Conservation (phyloP, 2,113 vertebrate genomes). For the Ptyas mucosa region DNA sequence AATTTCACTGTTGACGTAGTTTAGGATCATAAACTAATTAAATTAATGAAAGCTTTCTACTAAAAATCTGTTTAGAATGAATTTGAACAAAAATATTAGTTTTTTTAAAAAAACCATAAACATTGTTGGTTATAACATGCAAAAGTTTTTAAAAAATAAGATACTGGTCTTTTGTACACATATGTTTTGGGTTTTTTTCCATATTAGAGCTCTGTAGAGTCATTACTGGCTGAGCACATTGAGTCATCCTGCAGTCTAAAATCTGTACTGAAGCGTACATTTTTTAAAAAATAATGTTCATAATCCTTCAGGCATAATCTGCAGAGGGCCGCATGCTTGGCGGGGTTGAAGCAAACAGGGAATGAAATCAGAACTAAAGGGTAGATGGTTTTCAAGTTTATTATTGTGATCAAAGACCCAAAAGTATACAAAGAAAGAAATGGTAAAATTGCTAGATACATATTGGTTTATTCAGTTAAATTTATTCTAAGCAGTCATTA, state of each 20-base stretch:
- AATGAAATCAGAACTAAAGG: not conserved
- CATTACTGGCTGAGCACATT: not conserved
- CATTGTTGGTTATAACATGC: not conserved
- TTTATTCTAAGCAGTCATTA: not conserved
- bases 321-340: not conserved
- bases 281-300: not conserved
- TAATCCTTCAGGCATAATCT: not conserved
- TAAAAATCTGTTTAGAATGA: not conserved
- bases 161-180: not conserved
- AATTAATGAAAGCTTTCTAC: not conserved
- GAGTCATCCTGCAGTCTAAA: not conserved
- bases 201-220: not conserved
- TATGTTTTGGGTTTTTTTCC: not conserved
- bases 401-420: not conserved
- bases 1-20: not conserved
- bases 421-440: not conserved
- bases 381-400: not conserved
- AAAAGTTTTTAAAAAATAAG: not conserved
- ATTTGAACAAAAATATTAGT: not conserved
- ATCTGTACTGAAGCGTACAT: not conserved
- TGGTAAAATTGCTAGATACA: not conserved
- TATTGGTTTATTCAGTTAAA: not conserved
- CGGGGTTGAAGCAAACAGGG: not conserved
- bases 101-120: not conserved
- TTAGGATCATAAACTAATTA: not conserved